Percentiles rank a stretch among this genome's conserved stretches.
These are phyloP conservation scores for Cardiocondyla obscurior DNA, from an alignment of 1,140 invertebrate species.

Conservation along the genomic window DNA sequence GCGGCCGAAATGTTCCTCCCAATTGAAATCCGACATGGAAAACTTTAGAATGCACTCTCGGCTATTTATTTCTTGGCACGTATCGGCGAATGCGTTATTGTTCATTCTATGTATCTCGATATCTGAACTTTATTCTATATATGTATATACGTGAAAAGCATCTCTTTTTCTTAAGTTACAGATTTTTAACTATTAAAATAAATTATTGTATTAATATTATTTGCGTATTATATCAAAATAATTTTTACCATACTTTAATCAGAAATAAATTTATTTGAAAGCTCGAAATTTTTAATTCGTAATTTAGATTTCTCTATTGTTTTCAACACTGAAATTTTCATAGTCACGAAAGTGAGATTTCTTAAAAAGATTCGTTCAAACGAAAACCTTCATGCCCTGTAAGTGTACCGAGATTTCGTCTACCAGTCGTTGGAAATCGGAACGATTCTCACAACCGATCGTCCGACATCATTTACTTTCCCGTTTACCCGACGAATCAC, in stretches of 20 bases:
- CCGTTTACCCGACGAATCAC: constrained; percentile 47
- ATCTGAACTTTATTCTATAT: neutral
- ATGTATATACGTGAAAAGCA: neutral
- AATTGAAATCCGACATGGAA: constrained; percentile 3
- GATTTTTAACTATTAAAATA: neutral
- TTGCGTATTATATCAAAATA: neutral
- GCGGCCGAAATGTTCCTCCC: neutral
- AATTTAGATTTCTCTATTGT: neutral
- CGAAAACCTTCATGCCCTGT: neutral
- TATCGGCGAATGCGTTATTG: neutral
- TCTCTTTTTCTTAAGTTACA: neutral
- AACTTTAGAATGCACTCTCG: neutral
- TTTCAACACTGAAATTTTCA: neutral
- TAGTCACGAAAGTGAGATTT: neutral
- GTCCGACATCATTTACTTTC: constrained; percentile 51
- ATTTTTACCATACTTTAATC: neutral
- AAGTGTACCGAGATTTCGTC: neutral
- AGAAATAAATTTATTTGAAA: neutral
- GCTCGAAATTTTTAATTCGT: neutral
- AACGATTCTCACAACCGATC: constrained; percentile 18
- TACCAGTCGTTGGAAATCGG: neutral
- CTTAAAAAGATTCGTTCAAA: constrained; percentile 2
- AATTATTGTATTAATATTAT: neutral
- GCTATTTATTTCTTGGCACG: constrained; percentile 8
- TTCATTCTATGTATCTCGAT: neutral